Percentiles rank a stretch among this genome's conserved stretches.
Evolutionary conservation across 2,113 vertebrate species (phyloP).

Genomic region (Genyomyrus donnyi): DNA sequence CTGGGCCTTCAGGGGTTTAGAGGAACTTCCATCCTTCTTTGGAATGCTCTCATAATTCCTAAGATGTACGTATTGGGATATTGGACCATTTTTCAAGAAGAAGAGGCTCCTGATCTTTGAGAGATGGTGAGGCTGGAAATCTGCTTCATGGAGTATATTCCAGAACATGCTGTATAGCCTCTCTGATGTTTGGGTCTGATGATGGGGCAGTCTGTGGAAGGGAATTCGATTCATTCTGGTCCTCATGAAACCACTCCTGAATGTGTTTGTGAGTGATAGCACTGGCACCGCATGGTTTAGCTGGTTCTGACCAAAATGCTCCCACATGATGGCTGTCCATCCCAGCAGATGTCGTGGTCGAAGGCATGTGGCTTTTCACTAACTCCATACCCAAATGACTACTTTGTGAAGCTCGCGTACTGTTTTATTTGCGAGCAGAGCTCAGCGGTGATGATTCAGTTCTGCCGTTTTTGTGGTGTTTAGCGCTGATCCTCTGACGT

Average conservation of each 20-base stretch:
- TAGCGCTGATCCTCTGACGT: background rate
- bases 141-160: background rate
- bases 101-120: background rate
- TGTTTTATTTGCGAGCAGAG: background rate
- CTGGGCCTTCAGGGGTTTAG: background rate
- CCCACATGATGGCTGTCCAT: background rate
- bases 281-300: background rate
- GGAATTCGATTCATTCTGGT: background rate
- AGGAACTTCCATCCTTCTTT: background rate
- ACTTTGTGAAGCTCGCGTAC: background rate
- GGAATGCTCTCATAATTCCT: background rate
- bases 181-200: background rate
- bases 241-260: background rate
- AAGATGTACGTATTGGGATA: background rate
- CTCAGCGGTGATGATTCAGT: background rate
- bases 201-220: background rate
- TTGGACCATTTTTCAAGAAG: background rate
- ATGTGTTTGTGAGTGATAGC: background rate
- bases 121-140: background rate
- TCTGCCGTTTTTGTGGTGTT: background rate
- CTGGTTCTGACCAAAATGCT: background rate
- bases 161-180: background rate
- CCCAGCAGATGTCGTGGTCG: background rate
- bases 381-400: background rate
- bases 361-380: background rate